Conservation (phyloP, 2,888 invertebrate genomes). For the Seladonia tumulorum region DNA sequence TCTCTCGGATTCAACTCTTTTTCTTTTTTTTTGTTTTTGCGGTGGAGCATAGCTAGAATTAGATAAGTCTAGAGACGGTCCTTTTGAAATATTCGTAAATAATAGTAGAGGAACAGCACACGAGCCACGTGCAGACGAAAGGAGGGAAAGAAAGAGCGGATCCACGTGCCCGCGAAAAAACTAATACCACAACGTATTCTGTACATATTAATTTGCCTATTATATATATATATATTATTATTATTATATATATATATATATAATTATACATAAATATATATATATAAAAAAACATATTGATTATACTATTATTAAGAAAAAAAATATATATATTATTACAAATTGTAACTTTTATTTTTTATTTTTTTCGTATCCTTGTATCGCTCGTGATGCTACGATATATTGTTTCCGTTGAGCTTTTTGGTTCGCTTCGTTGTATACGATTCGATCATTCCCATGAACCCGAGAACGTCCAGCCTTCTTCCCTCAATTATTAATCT, state of each 20-base stretch:
- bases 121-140: slow-evolving; percentile 7
- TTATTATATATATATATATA: slow-evolving; percentile 70
- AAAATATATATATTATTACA: slow-evolving; percentile 80
- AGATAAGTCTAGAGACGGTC: slow-evolving; percentile 26
- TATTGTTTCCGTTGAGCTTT: slow-evolving; percentile 19
- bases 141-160: slow-evolving; percentile 27
- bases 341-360: slow-evolving; percentile 78
- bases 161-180: slow-evolving; percentile 67
- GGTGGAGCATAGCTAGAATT: slow-evolving; percentile 63
- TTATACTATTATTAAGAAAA: slow-evolving; percentile 81
- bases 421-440: slow-evolving; percentile 32
- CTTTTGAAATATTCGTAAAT: slow-evolving; percentile 8
- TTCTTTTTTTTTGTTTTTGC: slow-evolving; percentile 65
- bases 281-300: slow-evolving; percentile 76
- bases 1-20: slow-evolving; percentile 52
- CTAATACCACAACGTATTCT: slow-evolving; percentile 82
- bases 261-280: slow-evolving; percentile 66
- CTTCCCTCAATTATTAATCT: neutral
- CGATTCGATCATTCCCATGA: slow-evolving; percentile 1
- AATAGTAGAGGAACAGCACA: slow-evolving; percentile 17
- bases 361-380: slow-evolving; percentile 61
- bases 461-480: neutral
- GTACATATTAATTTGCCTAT: slow-evolving; percentile 82
- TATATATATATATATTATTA: slow-evolving; percentile 74
- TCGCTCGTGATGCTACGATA: neutral